Evolutionary conservation across 2,797 vertebrate genomes (phyloP).

Genomic region (Hipposideros larvatus): DNA sequence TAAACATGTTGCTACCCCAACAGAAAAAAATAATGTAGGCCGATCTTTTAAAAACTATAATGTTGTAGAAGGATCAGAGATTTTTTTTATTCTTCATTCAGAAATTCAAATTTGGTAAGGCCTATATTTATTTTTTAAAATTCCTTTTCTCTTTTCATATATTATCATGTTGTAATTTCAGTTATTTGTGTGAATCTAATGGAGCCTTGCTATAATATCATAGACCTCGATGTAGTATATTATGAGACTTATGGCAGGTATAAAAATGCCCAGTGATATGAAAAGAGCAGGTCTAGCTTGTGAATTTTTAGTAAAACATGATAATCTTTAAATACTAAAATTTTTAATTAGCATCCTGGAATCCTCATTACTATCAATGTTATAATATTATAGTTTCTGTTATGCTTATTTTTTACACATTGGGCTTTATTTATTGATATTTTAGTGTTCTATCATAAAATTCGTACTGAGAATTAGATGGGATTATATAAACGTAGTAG

Average conservation of each 20-base stretch:
- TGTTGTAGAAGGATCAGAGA: constrained; percentile 28
- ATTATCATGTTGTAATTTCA: background rate
- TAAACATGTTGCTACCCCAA: background rate
- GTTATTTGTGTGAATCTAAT: background rate
- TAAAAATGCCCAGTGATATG: background rate
- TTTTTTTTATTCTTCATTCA: background rate
- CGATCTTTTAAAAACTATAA: background rate
- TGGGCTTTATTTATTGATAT: background rate
- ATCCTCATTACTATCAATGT: background rate
- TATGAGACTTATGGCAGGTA: background rate
- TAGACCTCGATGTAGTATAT: background rate
- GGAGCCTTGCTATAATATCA: background rate
- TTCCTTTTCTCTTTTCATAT: background rate
- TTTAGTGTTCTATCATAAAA: background rate
- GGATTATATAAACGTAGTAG: background rate
- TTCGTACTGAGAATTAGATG: background rate
- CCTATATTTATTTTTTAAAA: background rate
- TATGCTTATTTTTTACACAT: background rate
- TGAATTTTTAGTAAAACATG: constrained; percentile 8
- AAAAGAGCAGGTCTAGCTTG: background rate
- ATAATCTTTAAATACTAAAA: background rate
- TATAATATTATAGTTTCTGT: background rate
- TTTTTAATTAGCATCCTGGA: background rate
- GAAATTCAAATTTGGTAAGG: constrained; percentile 17
- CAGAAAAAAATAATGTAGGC: background rate